Evolutionary conservation across 2,888 invertebrate genomes (phyloP).

Genomic region (Drosophila phalerata): DNA sequence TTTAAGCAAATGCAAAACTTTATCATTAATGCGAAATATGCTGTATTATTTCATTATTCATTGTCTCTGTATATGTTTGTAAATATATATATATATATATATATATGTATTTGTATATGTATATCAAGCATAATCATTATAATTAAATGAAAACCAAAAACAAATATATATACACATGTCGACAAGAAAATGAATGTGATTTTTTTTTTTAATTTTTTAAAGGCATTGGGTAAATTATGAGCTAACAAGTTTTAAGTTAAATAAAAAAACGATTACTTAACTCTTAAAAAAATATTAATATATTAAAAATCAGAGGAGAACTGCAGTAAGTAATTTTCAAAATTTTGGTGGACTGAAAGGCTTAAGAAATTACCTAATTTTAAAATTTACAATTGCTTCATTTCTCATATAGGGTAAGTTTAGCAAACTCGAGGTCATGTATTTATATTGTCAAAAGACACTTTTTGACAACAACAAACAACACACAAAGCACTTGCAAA

Average conservation of each 20-base stretch:
- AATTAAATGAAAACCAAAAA: conserved; percentile 57
- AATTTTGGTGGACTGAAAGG: too few species aligned
- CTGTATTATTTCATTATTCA: conserved; percentile 67
- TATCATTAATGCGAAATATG: conserved; percentile 31
- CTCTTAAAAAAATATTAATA: too few species aligned
- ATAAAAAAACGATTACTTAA: too few species aligned
- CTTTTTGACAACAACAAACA: too few species aligned
- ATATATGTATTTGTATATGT: conserved; percentile 19
- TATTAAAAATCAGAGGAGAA: too few species aligned
- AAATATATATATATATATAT: conserved; percentile 50
- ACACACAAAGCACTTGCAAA: too few species aligned
- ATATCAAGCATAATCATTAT: conserved; percentile 47
- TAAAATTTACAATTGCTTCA: not conserved
- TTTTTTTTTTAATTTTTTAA: not conserved
- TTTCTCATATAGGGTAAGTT: not conserved
- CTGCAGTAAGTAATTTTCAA: too few species aligned
- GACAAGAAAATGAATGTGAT: not conserved
- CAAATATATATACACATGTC: conserved; percentile 12
- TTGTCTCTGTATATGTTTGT: conserved; percentile 64
- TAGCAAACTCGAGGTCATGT: too few species aligned
- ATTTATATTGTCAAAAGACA: too few species aligned
- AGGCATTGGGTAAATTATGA: not conserved
- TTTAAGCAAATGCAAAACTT: conserved; percentile 25
- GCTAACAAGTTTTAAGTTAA: too few species aligned
- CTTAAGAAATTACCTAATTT: too few species aligned